Conservation (phyloP, 2,113 vertebrate genomes). For the Panthera leo region DNA sequence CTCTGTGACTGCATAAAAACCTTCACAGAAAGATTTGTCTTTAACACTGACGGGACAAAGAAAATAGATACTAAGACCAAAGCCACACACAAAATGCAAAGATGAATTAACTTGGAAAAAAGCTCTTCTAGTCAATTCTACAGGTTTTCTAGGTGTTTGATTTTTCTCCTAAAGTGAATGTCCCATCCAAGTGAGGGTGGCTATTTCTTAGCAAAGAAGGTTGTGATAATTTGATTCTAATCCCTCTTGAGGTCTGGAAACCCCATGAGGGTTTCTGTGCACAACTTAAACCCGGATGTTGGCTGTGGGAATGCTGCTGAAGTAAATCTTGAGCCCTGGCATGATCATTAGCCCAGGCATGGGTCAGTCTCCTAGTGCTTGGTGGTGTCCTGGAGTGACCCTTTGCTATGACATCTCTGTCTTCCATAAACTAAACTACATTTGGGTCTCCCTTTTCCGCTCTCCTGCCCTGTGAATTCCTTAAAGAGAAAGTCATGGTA, state of each 20-base stretch:
- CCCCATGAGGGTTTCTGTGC: background rate
- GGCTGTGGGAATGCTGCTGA: background rate
- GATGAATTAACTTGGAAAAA: background rate
- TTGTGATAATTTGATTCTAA: background rate
- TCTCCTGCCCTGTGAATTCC: background rate
- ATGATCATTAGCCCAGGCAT: background rate
- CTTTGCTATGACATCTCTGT: background rate
- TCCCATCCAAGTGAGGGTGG: background rate
- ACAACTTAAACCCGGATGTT: background rate
- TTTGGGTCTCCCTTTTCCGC: background rate
- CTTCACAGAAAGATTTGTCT: background rate
- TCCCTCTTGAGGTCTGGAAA: background rate
- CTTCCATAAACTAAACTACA: background rate
- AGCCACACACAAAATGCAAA: background rate
- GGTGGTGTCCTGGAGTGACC: background rate
- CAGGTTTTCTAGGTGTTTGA: background rate
- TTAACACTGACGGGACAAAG: background rate
- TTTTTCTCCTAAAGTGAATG: conserved; percentile 16
- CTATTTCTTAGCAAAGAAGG: conserved; percentile 26
- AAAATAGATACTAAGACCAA: conserved; percentile 9
- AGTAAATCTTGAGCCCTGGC: background rate
- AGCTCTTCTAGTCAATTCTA: background rate
- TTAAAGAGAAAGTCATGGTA: background rate
- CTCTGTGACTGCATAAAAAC: background rate
- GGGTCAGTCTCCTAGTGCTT: background rate